Evolutionary conservation across 1,140 invertebrate genomes (phyloP), one percentile per base, ranked within the genome.

Genomic region (Macrobrachium nipponense): DNA sequence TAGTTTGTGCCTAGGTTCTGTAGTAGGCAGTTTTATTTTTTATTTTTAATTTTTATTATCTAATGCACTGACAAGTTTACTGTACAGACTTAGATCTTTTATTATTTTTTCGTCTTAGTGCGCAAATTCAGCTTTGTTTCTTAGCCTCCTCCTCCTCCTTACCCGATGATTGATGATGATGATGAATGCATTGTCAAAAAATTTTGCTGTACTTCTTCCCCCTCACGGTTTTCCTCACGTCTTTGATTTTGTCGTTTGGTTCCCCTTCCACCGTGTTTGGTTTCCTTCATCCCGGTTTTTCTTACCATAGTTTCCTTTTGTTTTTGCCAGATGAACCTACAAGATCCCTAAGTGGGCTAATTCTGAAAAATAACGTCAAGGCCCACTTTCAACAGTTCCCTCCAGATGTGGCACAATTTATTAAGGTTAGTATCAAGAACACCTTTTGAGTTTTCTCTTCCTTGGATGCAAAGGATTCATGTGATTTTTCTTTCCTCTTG

Each of bases 331-430:
- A 99, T 94, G 98, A 99, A 91, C 96, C 98, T 70, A 99, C 97
- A 66, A 94, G 98, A 90, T 99, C 98, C 11, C 92, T 99, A 23
- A 98, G 97, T 93, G 98, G 98, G 89, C 92, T 99, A 78, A 99
- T 99, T 90, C 93, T 99, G 89, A 99, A 99, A 92, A 99, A 99
- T 91, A 99, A 99, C 92, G 97, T 99, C 27, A 96, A 97, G 92
- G 95, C 96, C 72, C 96, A 99, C 91, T 99, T 96, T 92, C 94
- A 96, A 89, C 96, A 95, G 90, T 96, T 99, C 92, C 93, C 98
- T 85, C 94, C 95, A 7, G 96, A 98, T 91, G 98, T 99, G 62
- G 95, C 95, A 66, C 94, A 95, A 90, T 97, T 97, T 90, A 97
- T 98, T 77, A 97, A 97, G 90, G 87, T 87, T 58, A 86, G 86